A percentile compares a stretch with the other conserved stretches of the same genome.
Conservation (phyloP, 1,140 invertebrate genomes). For the Zaprionus vittiger region DNA sequence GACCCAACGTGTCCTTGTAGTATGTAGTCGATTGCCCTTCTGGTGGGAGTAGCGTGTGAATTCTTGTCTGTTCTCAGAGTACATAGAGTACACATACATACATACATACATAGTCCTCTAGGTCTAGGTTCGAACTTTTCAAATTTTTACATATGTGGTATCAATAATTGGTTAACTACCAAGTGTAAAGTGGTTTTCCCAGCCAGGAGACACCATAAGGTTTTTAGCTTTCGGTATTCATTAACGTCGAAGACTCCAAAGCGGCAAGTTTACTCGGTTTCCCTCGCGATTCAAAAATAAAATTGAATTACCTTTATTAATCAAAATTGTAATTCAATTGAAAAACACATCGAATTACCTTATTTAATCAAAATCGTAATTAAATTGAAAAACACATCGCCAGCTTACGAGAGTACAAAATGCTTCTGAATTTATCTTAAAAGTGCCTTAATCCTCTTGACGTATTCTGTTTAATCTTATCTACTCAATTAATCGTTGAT, state of each 20-base stretch:
- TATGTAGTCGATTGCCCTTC: constrained; percentile 30
- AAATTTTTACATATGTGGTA: constrained; percentile 35
- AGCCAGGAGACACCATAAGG: constrained; percentile 22
- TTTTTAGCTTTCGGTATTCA: constrained; percentile 60
- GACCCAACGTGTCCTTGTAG: constrained; percentile 58
- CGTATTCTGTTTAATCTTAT: neutral
- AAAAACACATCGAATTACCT: neutral
- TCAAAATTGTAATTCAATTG: neutral
- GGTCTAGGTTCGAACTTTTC: constrained; percentile 11
- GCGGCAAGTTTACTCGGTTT: constrained; percentile 56
- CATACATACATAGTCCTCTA: constrained; percentile 35
- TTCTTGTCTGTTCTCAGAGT: constrained; percentile 6
- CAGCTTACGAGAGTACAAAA: neutral
- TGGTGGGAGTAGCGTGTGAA: constrained; percentile 59
- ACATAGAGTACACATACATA: constrained; percentile 23
- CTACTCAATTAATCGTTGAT: neutral
- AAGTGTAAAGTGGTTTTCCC: constrained; percentile 9
- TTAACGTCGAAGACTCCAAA: constrained; percentile 57
- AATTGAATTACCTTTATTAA: constrained; percentile 4
- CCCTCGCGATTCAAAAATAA: constrained; percentile 9
- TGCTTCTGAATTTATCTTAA: constrained; percentile 17
- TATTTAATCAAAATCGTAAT: neutral
- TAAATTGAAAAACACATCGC: neutral
- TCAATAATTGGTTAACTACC: constrained; percentile 14
- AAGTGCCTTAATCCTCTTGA: neutral